Conservation (phyloP, 1,140 invertebrate genomes). For the Atta colombica region DNA sequence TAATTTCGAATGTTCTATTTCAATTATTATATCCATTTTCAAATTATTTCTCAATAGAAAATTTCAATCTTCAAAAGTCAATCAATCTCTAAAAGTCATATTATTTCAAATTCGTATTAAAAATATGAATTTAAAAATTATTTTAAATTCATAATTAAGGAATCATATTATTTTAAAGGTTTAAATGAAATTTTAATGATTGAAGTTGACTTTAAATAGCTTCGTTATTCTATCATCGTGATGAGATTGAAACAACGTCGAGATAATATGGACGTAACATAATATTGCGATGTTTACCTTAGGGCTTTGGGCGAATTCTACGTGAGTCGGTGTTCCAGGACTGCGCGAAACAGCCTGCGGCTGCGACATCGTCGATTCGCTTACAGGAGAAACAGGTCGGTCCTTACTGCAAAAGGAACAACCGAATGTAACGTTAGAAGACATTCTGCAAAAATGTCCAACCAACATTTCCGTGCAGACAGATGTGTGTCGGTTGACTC, state of each 20-base stretch:
- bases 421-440: constrained; percentile 59
- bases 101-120: neutral
- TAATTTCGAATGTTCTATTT: neutral
- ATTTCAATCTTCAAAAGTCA: neutral
- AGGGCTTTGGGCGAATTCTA: constrained; percentile 83
- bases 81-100: neutral
- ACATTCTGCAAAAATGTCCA: constrained; percentile 29
- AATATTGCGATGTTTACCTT: constrained; percentile 77
- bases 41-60: neutral
- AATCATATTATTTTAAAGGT: neutral
- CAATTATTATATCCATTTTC: neutral
- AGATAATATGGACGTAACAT: neutral
- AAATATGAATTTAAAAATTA: too few relatives aligned
- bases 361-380: constrained; percentile 83
- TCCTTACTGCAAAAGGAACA: constrained; percentile 86
- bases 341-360: constrained; percentile 80
- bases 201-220: neutral
- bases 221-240: neutral
- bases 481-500: constrained; percentile 61
- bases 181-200: neutral
- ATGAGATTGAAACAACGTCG: neutral
- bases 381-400: constrained; percentile 86
- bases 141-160: neutral
- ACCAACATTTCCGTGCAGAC: constrained; percentile 62
- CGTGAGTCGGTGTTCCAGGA: constrained; percentile 82